Percentiles rank a stretch among this genome's conserved stretches.
phyloP scores from a whole-genome alignment of 2,797 vertebrate genomes.

The Basileuterus tristriatus region DNA sequence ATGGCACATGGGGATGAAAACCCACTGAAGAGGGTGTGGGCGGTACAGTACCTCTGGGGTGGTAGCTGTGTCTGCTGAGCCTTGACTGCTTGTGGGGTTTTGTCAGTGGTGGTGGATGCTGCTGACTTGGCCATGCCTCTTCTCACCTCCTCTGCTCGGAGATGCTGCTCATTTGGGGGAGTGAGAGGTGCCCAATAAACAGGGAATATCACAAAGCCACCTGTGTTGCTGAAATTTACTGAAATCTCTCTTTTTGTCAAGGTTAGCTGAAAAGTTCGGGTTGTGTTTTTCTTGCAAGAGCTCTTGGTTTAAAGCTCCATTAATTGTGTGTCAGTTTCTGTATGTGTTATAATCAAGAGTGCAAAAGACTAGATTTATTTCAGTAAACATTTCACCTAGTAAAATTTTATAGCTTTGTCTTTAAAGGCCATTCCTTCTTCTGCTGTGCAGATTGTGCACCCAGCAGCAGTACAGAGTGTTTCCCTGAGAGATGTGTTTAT shows the following conservation, averaged over 20 bases:
- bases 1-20: neutral
- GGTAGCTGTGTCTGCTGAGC: neutral
- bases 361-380: conserved; percentile 54
- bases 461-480: neutral
- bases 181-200: neutral
- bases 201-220: neutral
- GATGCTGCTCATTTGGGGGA: neutral
- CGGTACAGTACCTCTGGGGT: neutral
- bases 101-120: neutral
- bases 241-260: neutral
- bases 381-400: conserved; percentile 34
- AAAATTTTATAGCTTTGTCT: conserved; percentile 23
- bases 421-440: neutral
- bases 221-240: neutral
- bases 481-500: neutral
- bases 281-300: neutral
- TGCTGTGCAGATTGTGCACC: neutral
- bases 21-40: neutral
- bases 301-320: conserved; percentile 25
- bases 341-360: conserved; percentile 38
- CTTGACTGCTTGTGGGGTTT: neutral
- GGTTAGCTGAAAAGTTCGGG: neutral
- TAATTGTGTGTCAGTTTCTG: neutral
- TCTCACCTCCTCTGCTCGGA: neutral
- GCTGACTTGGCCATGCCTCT: neutral